These are phyloP conservation scores for Contarinia nasturtii DNA, from an alignment of 1,140 invertebrate genomes.

Conservation along the genomic window DNA sequence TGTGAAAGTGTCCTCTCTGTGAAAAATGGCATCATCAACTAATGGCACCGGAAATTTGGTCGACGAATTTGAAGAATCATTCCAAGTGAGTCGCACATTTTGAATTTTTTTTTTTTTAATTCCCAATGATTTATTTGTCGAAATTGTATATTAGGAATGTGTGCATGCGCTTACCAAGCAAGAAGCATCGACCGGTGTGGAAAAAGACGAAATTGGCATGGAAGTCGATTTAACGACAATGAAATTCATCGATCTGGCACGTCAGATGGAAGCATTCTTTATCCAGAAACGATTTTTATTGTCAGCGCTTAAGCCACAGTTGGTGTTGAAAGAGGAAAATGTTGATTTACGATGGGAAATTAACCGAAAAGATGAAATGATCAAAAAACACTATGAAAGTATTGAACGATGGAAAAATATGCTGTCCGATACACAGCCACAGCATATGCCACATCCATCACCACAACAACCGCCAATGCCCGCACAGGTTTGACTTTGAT, in stretches of 20 bases:
- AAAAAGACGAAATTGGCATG: slow-evolving; percentile 64
- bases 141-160: slow-evolving; percentile 39
- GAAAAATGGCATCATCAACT: slow-evolving; percentile 50
- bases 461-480: background rate
- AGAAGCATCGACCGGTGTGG: slow-evolving; percentile 48
- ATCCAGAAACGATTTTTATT: slow-evolving; percentile 78
- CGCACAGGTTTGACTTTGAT: background rate
- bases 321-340: slow-evolving; percentile 81
- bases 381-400: slow-evolving; percentile 79
- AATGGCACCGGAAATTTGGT: slow-evolving; percentile 64
- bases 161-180: slow-evolving; percentile 69
- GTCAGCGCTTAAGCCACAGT: slow-evolving; percentile 77
- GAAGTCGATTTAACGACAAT: slow-evolving; percentile 72
- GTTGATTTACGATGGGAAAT: slow-evolving; percentile 67
- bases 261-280: slow-evolving; percentile 88
- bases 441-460: background rate
- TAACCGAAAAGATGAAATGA: slow-evolving; percentile 65
- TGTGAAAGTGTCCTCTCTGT: background rate
- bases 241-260: slow-evolving; percentile 71
- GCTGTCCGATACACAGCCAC: slow-evolving; percentile 42
- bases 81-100: slow-evolving; percentile 34
- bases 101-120: background rate
- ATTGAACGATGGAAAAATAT: slow-evolving; percentile 76
- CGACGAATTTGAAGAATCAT: slow-evolving; percentile 70
- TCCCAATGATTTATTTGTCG: background rate